Percentiles rank a stretch among this genome's conserved stretches.
These are phyloP conservation scores for Spilarctia lutea DNA, from an alignment of 2,888 invertebrate genomes.

Conservation along the genomic window DNA sequence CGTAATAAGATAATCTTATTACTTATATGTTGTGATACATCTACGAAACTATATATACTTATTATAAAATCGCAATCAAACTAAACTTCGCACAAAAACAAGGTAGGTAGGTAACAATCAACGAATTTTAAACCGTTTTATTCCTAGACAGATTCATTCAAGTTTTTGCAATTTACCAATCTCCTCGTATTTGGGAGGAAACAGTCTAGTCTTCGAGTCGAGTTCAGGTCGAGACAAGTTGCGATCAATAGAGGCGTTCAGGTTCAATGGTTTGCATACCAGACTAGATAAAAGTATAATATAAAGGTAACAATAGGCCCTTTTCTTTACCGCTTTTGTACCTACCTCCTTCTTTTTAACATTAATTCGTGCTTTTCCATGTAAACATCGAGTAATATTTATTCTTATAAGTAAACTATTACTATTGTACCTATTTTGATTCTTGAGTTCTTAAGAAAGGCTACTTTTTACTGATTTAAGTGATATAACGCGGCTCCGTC, in stretches of 20 bases:
- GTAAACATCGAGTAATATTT: neutral
- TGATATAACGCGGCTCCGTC: no score
- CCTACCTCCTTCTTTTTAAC: neutral
- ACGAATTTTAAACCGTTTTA: neutral
- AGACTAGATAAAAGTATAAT: neutral
- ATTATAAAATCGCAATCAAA: neutral
- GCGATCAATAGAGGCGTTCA: conserved; percentile 28
- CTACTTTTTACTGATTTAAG: no score
- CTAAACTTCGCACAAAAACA: neutral
- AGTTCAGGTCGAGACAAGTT: conserved; percentile 30
- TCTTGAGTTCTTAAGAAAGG: no score
- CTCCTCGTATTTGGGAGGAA: neutral
- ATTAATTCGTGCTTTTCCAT: neutral
- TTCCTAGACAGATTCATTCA: neutral
- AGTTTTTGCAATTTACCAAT: neutral
- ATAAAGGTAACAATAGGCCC: neutral
- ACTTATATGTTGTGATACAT: neutral
- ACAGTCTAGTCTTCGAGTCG: conserved; percentile 1
- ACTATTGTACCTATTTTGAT: no score
- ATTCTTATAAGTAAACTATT: neutral
- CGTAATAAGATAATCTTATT: neutral
- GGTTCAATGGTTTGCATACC: neutral
- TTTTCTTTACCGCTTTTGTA: neutral
- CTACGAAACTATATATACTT: neutral
- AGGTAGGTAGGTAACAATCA: no score